These are phyloP conservation scores for Conomelus anceps DNA, from an alignment of 2,888 invertebrate species.

Conservation along the genomic window DNA sequence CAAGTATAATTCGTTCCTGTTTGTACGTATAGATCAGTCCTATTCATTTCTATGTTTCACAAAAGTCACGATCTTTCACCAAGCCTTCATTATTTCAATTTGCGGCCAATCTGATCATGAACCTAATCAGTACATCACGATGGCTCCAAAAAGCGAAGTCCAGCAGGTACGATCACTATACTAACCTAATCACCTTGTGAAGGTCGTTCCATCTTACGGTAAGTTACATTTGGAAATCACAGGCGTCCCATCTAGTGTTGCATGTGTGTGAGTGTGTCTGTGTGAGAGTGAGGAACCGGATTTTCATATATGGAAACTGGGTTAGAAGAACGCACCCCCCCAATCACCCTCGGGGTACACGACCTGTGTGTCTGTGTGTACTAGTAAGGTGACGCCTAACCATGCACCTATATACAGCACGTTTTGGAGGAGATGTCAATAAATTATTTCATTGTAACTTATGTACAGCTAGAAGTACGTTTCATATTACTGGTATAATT, in stretches of 20 bases:
- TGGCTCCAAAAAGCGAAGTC: background rate
- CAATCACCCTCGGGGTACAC: background rate
- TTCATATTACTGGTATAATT: background rate
- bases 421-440: background rate
- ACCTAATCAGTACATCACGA: background rate
- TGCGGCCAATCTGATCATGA: background rate
- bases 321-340: background rate
- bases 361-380: too few species aligned
- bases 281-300: background rate
- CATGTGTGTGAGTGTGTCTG: background rate
- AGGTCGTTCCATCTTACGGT: background rate
- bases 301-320: background rate
- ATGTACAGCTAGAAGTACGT: background rate
- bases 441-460: background rate
- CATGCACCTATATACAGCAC: background rate
- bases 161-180: too few species aligned
- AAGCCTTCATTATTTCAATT: too few species aligned
- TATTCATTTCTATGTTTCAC: background rate
- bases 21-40: too few species aligned
- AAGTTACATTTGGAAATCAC: background rate
- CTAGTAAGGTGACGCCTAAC: too few species aligned
- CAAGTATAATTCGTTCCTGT: too few species aligned
- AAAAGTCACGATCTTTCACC: too few species aligned
- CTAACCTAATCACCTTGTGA: background rate
- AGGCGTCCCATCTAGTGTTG: background rate